These are phyloP conservation scores for Hydrotaea cyrtoneurina DNA, from an alignment of 2,888 invertebrate species.

Conservation along the genomic window DNA sequence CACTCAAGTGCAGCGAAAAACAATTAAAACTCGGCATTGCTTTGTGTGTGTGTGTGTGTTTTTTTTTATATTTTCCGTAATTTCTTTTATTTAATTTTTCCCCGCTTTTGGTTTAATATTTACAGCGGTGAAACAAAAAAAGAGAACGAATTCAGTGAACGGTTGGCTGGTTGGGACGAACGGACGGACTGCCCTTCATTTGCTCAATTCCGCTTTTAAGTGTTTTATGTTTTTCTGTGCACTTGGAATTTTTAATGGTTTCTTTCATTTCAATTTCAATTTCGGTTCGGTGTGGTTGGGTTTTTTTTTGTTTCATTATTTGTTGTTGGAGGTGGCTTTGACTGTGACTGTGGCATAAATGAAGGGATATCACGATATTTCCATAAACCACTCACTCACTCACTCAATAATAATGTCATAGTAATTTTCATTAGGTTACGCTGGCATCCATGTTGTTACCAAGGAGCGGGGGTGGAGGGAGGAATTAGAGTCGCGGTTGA, in stretches of 20 bases:
- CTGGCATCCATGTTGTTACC: constrained; percentile 3
- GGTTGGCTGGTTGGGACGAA: background rate
- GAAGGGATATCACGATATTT: constrained; percentile 42
- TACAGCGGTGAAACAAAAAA: too few relatives aligned
- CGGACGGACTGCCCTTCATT: constrained; percentile 25
- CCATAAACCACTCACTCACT: constrained; percentile 39
- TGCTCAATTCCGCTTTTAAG: constrained; percentile 53
- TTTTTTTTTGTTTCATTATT: too few relatives aligned
- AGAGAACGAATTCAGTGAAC: background rate
- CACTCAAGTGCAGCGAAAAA: constrained; percentile 68
- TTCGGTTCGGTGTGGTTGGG: background rate
- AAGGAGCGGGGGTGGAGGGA: background rate
- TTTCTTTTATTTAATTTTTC: constrained; percentile 20
- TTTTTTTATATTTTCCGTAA: constrained; percentile 23
- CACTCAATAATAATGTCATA: constrained; percentile 20
- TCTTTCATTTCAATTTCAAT: constrained; percentile 29
- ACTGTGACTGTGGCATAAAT: constrained; percentile 20
- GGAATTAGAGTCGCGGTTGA: background rate
- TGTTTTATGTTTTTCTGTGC: constrained; percentile 40
- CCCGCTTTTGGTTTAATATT: constrained; percentile 20
- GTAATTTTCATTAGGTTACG: constrained; percentile 17
- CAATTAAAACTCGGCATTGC: constrained; percentile 60
- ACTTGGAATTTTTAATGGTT: constrained; percentile 50
- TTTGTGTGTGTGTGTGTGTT: constrained; percentile 30
- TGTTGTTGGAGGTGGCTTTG: background rate